These are phyloP conservation scores for Bombus pascuorum DNA, from an alignment of 1,140 invertebrate genomes.

Conservation along the genomic window DNA sequence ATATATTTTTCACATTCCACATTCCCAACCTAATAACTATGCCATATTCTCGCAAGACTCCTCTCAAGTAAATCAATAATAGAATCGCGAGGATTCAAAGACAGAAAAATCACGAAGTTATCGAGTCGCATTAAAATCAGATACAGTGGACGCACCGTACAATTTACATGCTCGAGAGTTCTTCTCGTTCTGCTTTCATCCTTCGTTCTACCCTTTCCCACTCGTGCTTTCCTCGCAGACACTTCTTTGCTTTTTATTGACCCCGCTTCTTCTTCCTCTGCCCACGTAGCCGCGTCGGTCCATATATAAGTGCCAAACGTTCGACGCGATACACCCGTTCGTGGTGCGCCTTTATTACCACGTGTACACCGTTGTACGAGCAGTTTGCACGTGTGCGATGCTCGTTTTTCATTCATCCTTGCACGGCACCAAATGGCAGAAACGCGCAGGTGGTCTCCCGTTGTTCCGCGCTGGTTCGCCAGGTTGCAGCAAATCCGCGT, in stretches of 20 bases:
- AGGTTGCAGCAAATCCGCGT: too few relatives aligned
- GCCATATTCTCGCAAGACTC: too few relatives aligned
- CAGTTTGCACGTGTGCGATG: slow-evolving; percentile 43
- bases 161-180: slow-evolving; percentile 15
- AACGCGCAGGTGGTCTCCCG: slow-evolving; percentile 31
- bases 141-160: neutral
- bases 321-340: slow-evolving; percentile 25
- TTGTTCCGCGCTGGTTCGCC: neutral
- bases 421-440: slow-evolving; percentile 26
- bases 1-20: too few relatives aligned
- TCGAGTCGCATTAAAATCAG: neutral
- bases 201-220: neutral
- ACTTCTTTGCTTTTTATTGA: slow-evolving; percentile 29
- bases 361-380: slow-evolving; percentile 33
- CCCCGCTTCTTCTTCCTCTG: slow-evolving; percentile 21
- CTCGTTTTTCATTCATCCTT: slow-evolving; percentile 69
- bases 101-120: too few relatives aligned
- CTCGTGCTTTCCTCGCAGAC: neutral
- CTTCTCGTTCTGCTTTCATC: neutral
- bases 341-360: slow-evolving; percentile 35
- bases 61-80: neutral
- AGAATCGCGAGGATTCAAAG: neutral
- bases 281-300: slow-evolving; percentile 46
- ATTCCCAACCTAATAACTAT: too few relatives aligned
- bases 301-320: slow-evolving; percentile 45